phyloP scores from a whole-genome alignment of 2,888 invertebrate genomes.

The Glyphotaelius pellucidus region DNA sequence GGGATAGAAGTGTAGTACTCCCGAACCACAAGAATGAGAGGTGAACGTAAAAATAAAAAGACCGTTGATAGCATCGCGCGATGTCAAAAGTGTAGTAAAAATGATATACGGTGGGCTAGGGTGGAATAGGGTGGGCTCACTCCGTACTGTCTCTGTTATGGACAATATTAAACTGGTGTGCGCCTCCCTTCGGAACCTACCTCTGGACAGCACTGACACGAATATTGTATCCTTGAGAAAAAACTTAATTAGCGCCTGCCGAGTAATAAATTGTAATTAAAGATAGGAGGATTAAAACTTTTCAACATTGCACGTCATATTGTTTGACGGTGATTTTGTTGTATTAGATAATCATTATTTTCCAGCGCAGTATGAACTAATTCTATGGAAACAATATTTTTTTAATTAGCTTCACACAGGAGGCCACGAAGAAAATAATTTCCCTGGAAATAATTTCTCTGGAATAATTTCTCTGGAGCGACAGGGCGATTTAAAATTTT shows the following conservation, averaged over 20 bases:
- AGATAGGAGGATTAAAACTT: not conserved
- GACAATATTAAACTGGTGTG: not conserved
- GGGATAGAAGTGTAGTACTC: constrained; percentile 36
- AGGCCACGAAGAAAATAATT: no score
- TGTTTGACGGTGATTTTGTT: not conserved
- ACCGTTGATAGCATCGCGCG: constrained; percentile 53
- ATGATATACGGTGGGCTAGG: constrained; percentile 56
- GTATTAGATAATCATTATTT: not conserved
- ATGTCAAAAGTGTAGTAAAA: constrained; percentile 62
- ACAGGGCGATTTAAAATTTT: no score
- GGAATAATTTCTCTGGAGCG: no score
- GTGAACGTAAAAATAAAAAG: constrained; percentile 53
- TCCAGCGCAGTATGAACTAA: not conserved
- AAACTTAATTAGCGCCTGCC: not conserved
- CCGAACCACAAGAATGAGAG: constrained; percentile 31
- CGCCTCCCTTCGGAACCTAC: not conserved
- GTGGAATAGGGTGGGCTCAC: constrained; percentile 16
- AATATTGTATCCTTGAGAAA: constrained; percentile 17
- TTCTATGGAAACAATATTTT: not conserved
- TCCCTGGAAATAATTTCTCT: no score
- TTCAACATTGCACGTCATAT: not conserved
- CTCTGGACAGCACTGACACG: not conserved
- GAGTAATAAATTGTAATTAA: not conserved
- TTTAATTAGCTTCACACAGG: no score
- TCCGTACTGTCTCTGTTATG: constrained; percentile 5